phyloP scores from a whole-genome alignment of 2,797 vertebrate species.

The Heteromormyrus szaboi region DNA sequence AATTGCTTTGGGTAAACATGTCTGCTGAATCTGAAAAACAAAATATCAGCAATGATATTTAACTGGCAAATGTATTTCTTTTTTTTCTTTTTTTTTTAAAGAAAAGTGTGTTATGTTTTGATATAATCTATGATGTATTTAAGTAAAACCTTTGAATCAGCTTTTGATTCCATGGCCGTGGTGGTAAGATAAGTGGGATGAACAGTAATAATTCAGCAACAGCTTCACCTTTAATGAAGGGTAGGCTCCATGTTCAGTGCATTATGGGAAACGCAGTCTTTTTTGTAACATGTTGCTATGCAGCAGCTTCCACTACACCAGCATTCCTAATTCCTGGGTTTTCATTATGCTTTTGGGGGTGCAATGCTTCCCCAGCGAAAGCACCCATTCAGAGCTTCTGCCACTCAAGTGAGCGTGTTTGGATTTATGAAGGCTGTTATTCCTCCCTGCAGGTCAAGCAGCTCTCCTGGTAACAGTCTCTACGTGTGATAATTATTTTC shows the following conservation, averaged over 20 bases:
- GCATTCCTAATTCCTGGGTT: neutral
- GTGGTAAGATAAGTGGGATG: neutral
- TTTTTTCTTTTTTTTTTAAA: neutral
- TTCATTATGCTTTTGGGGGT: neutral
- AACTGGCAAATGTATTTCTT: neutral
- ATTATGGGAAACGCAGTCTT: neutral
- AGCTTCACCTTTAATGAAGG: neutral
- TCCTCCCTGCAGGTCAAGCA: neutral
- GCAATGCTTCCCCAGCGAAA: neutral
- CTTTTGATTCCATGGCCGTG: neutral
- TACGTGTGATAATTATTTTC: neutral
- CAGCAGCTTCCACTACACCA: neutral
- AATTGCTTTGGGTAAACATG: neutral
- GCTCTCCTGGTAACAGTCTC: neutral
- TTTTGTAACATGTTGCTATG: neutral
- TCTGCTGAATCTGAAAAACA: neutral
- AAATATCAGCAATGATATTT: neutral
- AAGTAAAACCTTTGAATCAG: neutral
- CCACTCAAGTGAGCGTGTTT: neutral
- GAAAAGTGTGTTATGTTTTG: neutral
- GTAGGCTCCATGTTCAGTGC: neutral
- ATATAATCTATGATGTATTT: neutral
- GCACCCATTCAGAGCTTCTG: neutral
- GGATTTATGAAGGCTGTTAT: neutral
- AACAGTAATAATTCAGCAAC: neutral